These are phyloP conservation scores for Psittacula cyanocephala DNA, from an alignment of 2,113 vertebrate species.

Conservation along the genomic window DNA sequence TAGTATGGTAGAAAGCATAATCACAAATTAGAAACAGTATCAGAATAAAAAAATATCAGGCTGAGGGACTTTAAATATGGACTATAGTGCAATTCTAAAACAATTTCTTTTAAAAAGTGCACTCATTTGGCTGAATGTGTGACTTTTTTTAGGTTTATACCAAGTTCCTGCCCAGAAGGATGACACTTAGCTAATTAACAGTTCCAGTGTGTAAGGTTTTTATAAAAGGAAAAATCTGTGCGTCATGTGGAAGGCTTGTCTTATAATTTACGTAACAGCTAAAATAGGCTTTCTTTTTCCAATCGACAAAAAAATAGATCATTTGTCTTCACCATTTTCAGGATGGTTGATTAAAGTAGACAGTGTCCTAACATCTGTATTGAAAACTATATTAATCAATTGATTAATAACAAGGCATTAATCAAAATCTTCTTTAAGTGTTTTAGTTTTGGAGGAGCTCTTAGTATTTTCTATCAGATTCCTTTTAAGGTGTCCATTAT, in stretches of 20 bases:
- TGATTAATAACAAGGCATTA: slow-evolving; percentile 96
- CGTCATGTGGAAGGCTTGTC: slow-evolving; percentile 62
- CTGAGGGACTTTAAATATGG: slow-evolving; percentile 73
- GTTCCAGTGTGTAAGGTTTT: slow-evolving; percentile 66
- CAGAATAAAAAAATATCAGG: slow-evolving; percentile 75
- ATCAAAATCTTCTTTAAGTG: slow-evolving; percentile 86
- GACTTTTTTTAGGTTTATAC: slow-evolving; percentile 60
- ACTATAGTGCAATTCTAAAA: slow-evolving; percentile 64
- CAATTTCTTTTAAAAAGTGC: slow-evolving; percentile 68
- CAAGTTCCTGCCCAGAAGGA: slow-evolving; percentile 70
- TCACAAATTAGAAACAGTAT: slow-evolving; percentile 82
- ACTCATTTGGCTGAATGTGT: slow-evolving; percentile 64
- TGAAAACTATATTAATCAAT: slow-evolving; percentile 98
- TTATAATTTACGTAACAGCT: slow-evolving; percentile 77
- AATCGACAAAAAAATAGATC: slow-evolving; percentile 72
- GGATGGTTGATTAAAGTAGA: slow-evolving; percentile 93
- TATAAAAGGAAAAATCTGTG: slow-evolving; percentile 69
- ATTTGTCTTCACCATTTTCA: slow-evolving; percentile 91
- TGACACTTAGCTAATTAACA: slow-evolving; percentile 77
- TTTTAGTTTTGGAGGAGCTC: slow-evolving; percentile 83
- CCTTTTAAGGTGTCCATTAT: slow-evolving; percentile 88
- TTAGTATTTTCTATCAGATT: slow-evolving; percentile 86
- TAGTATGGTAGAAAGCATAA: slow-evolving; percentile 84
- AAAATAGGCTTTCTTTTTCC: slow-evolving; percentile 70
- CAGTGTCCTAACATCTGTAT: slow-evolving; percentile 95